Base-by-base conservation (phyloP, 2,797 vertebrate genomes). In the Sebastes variabilis region DNA sequence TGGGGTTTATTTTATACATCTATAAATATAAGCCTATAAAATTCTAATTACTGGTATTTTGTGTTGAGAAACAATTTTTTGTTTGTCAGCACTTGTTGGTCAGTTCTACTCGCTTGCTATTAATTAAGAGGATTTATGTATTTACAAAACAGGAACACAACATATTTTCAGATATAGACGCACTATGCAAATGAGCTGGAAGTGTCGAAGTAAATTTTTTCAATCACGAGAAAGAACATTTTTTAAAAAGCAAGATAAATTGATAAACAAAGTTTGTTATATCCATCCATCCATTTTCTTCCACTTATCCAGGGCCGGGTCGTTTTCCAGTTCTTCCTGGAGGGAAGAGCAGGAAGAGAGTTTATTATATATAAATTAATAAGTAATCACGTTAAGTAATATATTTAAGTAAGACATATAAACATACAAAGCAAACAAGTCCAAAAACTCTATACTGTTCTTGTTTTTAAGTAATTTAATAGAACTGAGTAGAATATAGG, bases 321-420 rank as follows among this genome's bases (percentile, higher is more conserved):
- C 12, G 0, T 42, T 42, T 42, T 18, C 42, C 16, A 8, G 42
- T 0, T 42, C 38, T 42, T 16, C 14, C 38, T 42, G 16, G 16
- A 16, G 42, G 2, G 18, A 49, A 20, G 18, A 46, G 42, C 42
- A 3, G 16, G 42, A 18, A 46, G 42, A 46, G 16, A 42, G 38
- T 42, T 42, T 42, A 0, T 42, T 42, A 42, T 42, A 3, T 16
- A 16, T 0, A 42, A 16, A 42, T 42, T 16, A 42, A 42, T 0
- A 42, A 42, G 13, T 46, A 18, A 46, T 46, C 0, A 46, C 0
- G 0, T 46, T 46, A 46, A 46, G 42, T 18, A 18, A 18, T 16
- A 46, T 18, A 0, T 46, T 46, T 46, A 46, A 46, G 16, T 46
- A 46, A 46, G 6, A 46, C 16, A 46, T 46, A 46, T 16, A 18